Evolutionary conservation across 2,797 vertebrate genomes (phyloP).

Genomic region (Tokudaia muenninki): DNA sequence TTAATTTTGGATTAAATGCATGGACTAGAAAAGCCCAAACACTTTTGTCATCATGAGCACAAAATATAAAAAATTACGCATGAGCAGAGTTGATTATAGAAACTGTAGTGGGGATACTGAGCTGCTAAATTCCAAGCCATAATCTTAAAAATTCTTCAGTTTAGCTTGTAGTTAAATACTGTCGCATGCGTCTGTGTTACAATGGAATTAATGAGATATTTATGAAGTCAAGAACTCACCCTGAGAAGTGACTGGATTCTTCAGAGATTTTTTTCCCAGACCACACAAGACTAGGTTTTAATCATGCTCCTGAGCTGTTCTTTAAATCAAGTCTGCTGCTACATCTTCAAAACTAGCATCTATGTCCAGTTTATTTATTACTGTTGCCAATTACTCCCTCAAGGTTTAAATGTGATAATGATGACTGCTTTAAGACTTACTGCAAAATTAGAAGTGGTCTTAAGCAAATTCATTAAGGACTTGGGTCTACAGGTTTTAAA

Average conservation of each 20-base stretch:
- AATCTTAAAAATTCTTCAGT: neutral
- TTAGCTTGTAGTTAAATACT: neutral
- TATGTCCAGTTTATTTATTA: constrained; percentile 65
- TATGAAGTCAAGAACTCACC: constrained; percentile 55
- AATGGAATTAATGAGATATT: constrained; percentile 56
- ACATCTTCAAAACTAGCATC: constrained; percentile 46
- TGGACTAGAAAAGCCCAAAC: neutral
- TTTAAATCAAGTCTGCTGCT: constrained; percentile 59
- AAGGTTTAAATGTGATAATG: constrained; percentile 64
- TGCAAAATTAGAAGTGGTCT: constrained; percentile 39
- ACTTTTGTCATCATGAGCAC: neutral
- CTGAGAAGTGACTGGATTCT: constrained; percentile 38
- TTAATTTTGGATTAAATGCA: neutral
- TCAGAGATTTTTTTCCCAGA: constrained; percentile 71
- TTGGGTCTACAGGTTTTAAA: constrained; percentile 24
- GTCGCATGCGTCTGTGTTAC: neutral
- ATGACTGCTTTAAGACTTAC: constrained; percentile 36
- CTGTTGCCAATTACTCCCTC: constrained; percentile 65
- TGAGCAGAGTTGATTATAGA: neutral
- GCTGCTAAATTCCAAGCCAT: neutral
- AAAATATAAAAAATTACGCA: neutral
- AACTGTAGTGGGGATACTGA: neutral
- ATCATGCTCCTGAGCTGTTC: constrained; percentile 58
- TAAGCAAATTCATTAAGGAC: constrained; percentile 36
- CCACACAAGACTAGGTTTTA: constrained; percentile 64